These are phyloP conservation scores for Tetragonula clypearis DNA, from an alignment of 1,140 invertebrate species.

Conservation along the genomic window DNA sequence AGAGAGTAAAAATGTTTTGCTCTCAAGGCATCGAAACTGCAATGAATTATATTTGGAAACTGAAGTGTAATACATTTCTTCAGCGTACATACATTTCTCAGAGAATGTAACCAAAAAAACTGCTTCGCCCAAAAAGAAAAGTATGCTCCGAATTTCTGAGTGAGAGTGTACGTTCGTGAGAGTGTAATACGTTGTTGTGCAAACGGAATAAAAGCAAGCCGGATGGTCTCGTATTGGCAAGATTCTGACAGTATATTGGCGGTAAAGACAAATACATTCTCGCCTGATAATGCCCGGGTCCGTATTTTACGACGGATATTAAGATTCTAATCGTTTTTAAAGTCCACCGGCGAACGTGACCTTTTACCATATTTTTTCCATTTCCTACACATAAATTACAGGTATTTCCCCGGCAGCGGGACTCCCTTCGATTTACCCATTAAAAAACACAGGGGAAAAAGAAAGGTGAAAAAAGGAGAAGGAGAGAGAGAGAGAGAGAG, in stretches of 20 bases:
- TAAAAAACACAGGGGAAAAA: constrained; percentile 41
- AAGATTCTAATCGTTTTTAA: constrained; percentile 57
- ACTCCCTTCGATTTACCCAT: constrained; percentile 68
- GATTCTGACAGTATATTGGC: constrained; percentile 26
- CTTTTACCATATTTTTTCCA: constrained; percentile 56
- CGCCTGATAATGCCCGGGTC: constrained; percentile 29
- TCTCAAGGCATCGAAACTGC: no score
- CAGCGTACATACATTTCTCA: no score
- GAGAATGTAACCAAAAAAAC: no score
- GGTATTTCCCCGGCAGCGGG: constrained; percentile 57
- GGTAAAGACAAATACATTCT: constrained; percentile 39
- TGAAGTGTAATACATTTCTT: no score
- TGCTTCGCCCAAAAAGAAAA: no score
- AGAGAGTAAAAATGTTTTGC: no score
- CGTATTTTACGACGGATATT: constrained; percentile 50
- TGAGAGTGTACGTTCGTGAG: background rate
- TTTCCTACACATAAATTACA: constrained; percentile 68
- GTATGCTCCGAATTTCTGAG: no score
- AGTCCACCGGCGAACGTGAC: constrained; percentile 45
- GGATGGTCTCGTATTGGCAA: background rate
- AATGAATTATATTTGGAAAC: no score
- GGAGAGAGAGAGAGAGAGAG: constrained; percentile 18
- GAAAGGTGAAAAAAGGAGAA: background rate
- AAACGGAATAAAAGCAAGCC: background rate
- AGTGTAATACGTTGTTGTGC: background rate